Conservation (phyloP, 2,113 vertebrate genomes). For the Syrmaticus mikado region DNA sequence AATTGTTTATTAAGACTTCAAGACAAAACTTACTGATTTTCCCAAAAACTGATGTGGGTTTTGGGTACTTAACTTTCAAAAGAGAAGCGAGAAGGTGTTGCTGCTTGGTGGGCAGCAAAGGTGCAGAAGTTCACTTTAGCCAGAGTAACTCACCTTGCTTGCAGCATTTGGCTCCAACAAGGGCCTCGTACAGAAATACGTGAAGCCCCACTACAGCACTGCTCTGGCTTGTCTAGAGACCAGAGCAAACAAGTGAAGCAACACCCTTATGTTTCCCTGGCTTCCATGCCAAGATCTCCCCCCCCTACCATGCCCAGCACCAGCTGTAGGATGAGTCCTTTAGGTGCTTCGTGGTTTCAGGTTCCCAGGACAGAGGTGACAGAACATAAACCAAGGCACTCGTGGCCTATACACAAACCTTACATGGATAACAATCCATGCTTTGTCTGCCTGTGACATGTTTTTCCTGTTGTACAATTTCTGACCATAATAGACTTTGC, state of each 20-base stretch:
- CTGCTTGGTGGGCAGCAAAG: neutral
- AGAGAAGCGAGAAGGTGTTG: neutral
- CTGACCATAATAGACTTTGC: neutral
- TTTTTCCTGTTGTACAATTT: neutral
- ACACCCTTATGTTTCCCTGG: neutral
- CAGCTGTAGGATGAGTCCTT: neutral
- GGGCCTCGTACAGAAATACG: neutral
- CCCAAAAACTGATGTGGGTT: neutral
- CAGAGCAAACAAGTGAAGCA: rapidly evolving
- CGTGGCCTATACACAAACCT: neutral
- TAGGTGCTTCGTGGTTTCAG: neutral
- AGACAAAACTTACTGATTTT: neutral
- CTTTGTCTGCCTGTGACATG: neutral
- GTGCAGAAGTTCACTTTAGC: neutral
- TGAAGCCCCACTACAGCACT: neutral
- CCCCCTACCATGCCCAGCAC: neutral
- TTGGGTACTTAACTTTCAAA: neutral
- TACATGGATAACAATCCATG: neutral
- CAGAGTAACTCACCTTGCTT: neutral
- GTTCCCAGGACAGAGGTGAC: neutral
- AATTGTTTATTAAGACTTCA: neutral
- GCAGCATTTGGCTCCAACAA: neutral
- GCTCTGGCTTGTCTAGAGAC: neutral
- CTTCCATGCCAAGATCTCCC: neutral
- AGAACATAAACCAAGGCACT: neutral